These are phyloP conservation scores for Steatornis caripensis DNA, from an alignment of 2,113 vertebrate genomes.

Conservation along the genomic window DNA sequence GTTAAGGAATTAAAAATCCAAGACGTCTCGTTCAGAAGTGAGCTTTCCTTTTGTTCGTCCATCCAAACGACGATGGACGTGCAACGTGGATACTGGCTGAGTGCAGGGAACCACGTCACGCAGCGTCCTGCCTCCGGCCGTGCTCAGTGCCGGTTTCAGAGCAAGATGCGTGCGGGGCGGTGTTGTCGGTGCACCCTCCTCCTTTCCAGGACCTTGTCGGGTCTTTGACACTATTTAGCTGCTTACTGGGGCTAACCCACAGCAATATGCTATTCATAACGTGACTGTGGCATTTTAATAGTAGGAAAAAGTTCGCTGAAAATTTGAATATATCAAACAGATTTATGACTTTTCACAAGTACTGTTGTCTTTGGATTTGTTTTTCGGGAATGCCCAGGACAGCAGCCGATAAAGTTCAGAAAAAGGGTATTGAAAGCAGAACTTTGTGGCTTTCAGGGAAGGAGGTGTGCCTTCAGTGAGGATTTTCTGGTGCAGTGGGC, in stretches of 20 bases:
- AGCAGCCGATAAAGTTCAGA: neutral
- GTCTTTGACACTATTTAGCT: no score
- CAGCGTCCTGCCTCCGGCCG: no score
- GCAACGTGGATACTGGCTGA: neutral
- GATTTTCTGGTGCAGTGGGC: neutral
- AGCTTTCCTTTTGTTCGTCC: conserved; percentile 83
- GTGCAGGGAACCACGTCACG: no score
- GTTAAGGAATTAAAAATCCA: neutral
- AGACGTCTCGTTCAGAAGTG: conserved; percentile 71
- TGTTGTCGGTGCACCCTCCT: no score
- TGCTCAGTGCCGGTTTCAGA: neutral
- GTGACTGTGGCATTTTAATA: neutral
- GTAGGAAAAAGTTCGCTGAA: neutral
- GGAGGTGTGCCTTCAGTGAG: neutral
- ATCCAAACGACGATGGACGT: conserved; percentile 83
- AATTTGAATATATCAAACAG: neutral
- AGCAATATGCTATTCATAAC: neutral
- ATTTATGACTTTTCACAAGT: neutral
- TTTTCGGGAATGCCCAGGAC: neutral
- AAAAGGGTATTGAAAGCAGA: neutral
- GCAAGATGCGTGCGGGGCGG: no score
- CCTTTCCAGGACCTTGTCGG: neutral
- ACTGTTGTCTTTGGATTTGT: neutral
- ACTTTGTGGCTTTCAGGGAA: neutral
- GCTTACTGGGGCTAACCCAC: neutral